Conservation (phyloP, 1,140 invertebrate species). For the Neocloeon triangulifer region DNA sequence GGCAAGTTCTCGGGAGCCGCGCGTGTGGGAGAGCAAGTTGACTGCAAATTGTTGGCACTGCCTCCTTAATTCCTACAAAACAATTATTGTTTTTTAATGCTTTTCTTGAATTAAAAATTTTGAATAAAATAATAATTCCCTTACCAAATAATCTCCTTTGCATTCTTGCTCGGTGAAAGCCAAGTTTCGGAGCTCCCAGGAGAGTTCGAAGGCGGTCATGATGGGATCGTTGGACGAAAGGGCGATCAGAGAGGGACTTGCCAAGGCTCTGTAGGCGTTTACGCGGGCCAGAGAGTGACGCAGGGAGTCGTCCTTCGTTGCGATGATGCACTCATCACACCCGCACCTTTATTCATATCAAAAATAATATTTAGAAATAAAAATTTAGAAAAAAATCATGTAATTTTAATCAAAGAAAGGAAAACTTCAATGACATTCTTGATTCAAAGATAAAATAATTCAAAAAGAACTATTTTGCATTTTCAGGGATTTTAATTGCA, state of each 20-base stretch:
- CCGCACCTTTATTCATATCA: slow-evolving; percentile 40
- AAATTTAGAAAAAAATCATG: background rate
- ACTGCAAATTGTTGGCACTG: slow-evolving; percentile 84
- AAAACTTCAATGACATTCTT: slow-evolving; percentile 1
- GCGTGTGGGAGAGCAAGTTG: slow-evolving; percentile 65
- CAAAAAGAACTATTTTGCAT: too few relatives aligned
- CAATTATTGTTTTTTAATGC: too few relatives aligned
- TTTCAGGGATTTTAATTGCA: too few relatives aligned
- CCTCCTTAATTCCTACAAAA: slow-evolving; percentile 38
- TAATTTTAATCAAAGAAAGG: background rate
- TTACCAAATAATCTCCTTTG: slow-evolving; percentile 43
- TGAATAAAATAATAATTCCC: slow-evolving; percentile 1
- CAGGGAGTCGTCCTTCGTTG: slow-evolving; percentile 48
- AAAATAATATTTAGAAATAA: slow-evolving; percentile 1
- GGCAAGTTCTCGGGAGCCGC: slow-evolving; percentile 72
- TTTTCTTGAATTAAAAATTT: too few relatives aligned
- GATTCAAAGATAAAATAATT: background rate
- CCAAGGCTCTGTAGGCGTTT: slow-evolving; percentile 76
- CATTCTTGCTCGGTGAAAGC: slow-evolving; percentile 62
- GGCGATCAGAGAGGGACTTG: slow-evolving; percentile 74
- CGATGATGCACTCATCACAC: slow-evolving; percentile 51
- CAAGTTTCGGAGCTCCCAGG: slow-evolving; percentile 56
- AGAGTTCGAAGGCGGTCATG: slow-evolving; percentile 58
- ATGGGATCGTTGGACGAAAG: slow-evolving; percentile 67
- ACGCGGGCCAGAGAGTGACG: slow-evolving; percentile 71